Percentiles rank a stretch among this genome's conserved stretches.
Evolutionary conservation across 2,888 invertebrate species (phyloP).

Genomic region (Calameuta pallipes): DNA sequence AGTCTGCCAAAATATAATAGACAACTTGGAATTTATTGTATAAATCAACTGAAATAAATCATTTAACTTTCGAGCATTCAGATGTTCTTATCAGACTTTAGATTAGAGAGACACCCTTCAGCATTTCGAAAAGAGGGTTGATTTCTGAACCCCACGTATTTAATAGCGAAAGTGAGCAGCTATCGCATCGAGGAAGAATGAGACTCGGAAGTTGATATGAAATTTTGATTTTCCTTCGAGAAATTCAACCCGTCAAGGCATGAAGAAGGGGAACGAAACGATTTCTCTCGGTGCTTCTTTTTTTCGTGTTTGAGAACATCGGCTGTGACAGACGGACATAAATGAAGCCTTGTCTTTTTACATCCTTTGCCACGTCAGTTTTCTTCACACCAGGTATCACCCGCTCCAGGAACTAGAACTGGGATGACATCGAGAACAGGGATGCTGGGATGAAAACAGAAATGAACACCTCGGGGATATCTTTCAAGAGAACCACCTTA

Average conservation of each 20-base stretch:
- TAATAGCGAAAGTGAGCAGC: neutral
- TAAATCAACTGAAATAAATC: neutral
- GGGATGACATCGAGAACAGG: neutral
- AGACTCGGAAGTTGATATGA: neutral
- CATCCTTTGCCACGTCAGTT: neutral
- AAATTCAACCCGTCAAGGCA: neutral
- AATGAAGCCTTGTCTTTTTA: constrained; percentile 5
- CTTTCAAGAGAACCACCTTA: neutral
- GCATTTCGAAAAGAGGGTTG: neutral
- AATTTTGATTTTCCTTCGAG: neutral
- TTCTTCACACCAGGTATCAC: neutral
- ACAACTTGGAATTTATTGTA: neutral
- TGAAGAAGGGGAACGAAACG: neutral
- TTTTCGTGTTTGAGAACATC: neutral
- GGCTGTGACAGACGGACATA: constrained; percentile 4
- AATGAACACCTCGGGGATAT: neutral
- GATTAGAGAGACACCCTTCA: neutral
- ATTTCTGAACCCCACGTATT: neutral
- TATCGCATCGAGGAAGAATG: neutral
- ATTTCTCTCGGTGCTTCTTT: neutral
- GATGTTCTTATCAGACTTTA: neutral
- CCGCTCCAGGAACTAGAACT: neutral
- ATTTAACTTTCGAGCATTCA: neutral
- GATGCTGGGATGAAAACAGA: neutral
- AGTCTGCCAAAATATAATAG: neutral